Evolutionary conservation across 1,140 invertebrate genomes (phyloP).

Genomic region (Drosophila mojavensis): DNA sequence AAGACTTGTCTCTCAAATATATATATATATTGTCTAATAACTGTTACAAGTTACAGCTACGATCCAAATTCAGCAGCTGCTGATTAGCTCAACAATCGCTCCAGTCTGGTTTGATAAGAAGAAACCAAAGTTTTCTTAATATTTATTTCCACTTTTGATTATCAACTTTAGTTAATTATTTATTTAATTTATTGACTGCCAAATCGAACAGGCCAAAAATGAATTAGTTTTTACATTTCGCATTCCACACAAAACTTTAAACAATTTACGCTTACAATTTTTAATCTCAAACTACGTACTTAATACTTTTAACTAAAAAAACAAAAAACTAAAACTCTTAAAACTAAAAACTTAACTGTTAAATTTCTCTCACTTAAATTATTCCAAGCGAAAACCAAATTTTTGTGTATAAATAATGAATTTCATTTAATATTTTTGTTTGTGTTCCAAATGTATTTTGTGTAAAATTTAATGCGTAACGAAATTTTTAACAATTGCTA

Average conservation of each 20-base stretch:
- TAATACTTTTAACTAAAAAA: constrained; percentile 18
- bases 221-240: constrained; percentile 5
- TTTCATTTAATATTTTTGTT: constrained; percentile 14
- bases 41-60: not conserved
- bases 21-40: not conserved
- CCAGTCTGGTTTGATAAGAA: not conserved
- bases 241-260: constrained; percentile 19
- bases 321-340: too few relatives aligned
- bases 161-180: constrained; percentile 16
- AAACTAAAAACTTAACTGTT: constrained; percentile 23
- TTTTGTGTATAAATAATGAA: constrained; percentile 43
- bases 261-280: constrained; percentile 19
- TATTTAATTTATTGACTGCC: constrained; percentile 18
- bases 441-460: constrained; percentile 6
- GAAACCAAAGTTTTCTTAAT: constrained; percentile 19
- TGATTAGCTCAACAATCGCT: too few relatives aligned
- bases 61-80: not conserved
- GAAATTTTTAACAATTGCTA: constrained; percentile 43
- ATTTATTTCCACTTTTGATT: not conserved
- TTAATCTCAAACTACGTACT: constrained; percentile 23
- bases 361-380: constrained; percentile 21
- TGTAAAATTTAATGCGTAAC: constrained; percentile 42
- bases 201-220: constrained; percentile 25
- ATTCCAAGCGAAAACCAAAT: constrained; percentile 24
- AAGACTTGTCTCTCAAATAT: too few relatives aligned